Conservation (phyloP, 2,113 vertebrate species). For the Macaca nemestrina region DNA sequence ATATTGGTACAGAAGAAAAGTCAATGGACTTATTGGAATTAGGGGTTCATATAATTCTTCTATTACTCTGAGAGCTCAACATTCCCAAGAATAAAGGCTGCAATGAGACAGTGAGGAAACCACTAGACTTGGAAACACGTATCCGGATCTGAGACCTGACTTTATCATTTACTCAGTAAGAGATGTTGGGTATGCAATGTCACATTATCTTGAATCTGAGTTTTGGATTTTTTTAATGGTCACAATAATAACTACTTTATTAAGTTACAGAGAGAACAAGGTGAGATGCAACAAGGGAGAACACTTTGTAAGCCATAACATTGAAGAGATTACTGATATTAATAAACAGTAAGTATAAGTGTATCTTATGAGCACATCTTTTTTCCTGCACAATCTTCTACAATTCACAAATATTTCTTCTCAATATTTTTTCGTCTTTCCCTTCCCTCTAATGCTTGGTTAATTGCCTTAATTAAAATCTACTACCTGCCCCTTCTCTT, state of each 20-base stretch:
- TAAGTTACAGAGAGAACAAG: not conserved
- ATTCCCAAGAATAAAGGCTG: not conserved
- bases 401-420: not conserved
- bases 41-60: not conserved
- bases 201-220: not conserved
- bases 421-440: not conserved
- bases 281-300: not conserved
- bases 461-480: not conserved
- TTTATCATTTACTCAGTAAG: not conserved
- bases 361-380: not conserved
- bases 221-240: not conserved
- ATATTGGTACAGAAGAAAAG: not conserved
- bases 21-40: too few relatives aligned
- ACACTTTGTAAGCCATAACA: not conserved
- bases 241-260: not conserved
- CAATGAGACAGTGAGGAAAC: too few relatives aligned
- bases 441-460: not conserved
- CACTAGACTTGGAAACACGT: rapidly evolving
- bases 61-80: not conserved
- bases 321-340: not conserved
- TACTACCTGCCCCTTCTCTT: not conserved
- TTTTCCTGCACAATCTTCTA: not conserved
- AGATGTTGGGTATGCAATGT: not conserved
- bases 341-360: not conserved
- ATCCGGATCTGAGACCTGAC: not conserved